A percentile compares a stretch with the other conserved stretches of the same genome.
Evolutionary conservation across 1,140 invertebrate species (phyloP).

Genomic region (Phortica variegata): DNA sequence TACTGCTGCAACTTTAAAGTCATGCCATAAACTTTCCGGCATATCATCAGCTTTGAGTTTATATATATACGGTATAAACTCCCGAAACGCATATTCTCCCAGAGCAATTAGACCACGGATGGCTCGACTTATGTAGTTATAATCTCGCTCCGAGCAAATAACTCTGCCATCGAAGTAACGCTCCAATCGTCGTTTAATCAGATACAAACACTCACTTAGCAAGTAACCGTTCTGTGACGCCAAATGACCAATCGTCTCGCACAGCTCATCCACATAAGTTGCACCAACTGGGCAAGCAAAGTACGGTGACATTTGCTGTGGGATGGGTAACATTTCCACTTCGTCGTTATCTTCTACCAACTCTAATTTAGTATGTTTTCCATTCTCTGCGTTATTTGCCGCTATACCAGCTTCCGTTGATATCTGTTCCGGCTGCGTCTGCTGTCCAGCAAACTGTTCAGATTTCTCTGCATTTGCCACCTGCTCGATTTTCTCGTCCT

Average conservation of each 20-base stretch:
- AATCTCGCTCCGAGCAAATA: constrained; percentile 39
- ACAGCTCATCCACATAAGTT: constrained; percentile 37
- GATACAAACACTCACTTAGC: constrained; percentile 41
- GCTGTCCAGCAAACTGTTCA: constrained; percentile 11
- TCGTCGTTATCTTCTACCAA: constrained; percentile 28
- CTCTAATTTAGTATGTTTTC: constrained; percentile 34
- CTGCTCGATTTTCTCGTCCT: constrained; percentile 20
- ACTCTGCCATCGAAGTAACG: constrained; percentile 41
- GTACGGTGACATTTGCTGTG: constrained; percentile 34
- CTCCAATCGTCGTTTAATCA: constrained; percentile 38
- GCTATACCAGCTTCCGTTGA: constrained; percentile 7
- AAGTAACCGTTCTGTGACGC: constrained; percentile 42
- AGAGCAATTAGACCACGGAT: constrained; percentile 42
- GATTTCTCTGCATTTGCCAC: constrained; percentile 1
- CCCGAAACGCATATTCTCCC: constrained; percentile 52
- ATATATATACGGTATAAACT: constrained; percentile 51
- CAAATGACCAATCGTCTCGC: constrained; percentile 44
- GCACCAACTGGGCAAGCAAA: constrained; percentile 38
- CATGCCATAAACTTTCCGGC: constrained; percentile 36
- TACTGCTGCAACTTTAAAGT: constrained; percentile 38
- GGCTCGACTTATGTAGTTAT: constrained; percentile 41
- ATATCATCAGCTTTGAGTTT: constrained; percentile 32
- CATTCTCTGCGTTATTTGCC: constrained; percentile 13
- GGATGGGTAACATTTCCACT: constrained; percentile 7
- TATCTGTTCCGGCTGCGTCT: constrained; percentile 8